These are phyloP conservation scores for Ceratotherium simum DNA, from an alignment of 2,113 vertebrate species.

Conservation along the genomic window DNA sequence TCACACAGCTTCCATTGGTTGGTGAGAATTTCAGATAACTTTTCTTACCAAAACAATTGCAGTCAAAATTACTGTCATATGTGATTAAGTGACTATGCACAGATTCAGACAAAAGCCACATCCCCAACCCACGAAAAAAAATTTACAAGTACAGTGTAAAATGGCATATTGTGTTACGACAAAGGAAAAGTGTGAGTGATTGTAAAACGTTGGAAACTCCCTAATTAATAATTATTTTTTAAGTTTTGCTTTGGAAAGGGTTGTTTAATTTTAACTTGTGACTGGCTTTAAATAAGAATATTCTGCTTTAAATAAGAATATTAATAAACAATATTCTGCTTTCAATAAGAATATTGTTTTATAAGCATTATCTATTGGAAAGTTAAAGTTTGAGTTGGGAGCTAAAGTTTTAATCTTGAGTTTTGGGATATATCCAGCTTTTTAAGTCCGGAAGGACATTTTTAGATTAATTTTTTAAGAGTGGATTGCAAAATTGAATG, in stretches of 20 bases:
- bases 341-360: constrained; percentile 50
- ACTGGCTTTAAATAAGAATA: not conserved
- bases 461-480: constrained; percentile 49
- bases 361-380: not conserved
- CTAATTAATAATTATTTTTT: constrained; percentile 62
- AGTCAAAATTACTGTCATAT: not conserved
- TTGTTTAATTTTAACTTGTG: constrained; percentile 48
- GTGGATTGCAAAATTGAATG: constrained; percentile 52
- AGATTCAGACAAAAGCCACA: not conserved
- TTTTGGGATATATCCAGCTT: not conserved
- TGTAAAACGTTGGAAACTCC: constrained; percentile 44
- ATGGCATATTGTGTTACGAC: not conserved
- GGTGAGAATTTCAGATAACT: constrained; percentile 39
- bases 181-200: not conserved
- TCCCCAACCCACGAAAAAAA: not conserved
- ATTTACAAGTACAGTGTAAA: not conserved
- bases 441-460: constrained; percentile 26
- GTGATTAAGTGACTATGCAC: not conserved
- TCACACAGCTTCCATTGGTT: not conserved
- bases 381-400: not conserved
- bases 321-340: not conserved
- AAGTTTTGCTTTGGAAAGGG: constrained; percentile 56
- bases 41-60: not conserved
- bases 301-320: constrained; percentile 42
- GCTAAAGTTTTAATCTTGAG: constrained; percentile 28